Percentiles rank a stretch among this genome's conserved stretches.
Evolutionary conservation across 2,113 vertebrate genomes (phyloP).

Genomic region (Cervus canadensis): DNA sequence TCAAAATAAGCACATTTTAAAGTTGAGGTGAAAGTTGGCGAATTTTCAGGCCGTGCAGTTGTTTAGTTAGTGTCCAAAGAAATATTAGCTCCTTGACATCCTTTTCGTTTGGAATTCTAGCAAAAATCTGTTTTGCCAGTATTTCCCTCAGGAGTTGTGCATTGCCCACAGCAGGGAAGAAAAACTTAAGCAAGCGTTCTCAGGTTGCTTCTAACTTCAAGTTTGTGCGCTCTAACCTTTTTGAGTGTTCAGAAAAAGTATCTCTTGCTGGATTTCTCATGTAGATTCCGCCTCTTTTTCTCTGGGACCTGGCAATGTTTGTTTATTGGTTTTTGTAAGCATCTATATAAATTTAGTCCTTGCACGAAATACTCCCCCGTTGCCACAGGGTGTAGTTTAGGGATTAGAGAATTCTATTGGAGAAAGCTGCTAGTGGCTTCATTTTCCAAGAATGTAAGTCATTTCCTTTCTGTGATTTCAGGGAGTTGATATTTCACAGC

Average conservation of each 20-base stretch:
- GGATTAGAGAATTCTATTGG: constrained; percentile 73
- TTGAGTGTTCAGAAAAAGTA: neutral
- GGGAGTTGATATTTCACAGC: constrained; percentile 71
- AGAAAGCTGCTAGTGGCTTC: constrained; percentile 83
- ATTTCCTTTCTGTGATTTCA: constrained; percentile 85
- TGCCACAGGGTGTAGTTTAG: constrained; percentile 70
- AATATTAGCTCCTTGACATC: neutral
- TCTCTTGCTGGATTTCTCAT: constrained; percentile 5
- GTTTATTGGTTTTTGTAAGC: constrained; percentile 29
- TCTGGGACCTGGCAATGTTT: constrained; percentile 9
- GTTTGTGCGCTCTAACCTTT: neutral
- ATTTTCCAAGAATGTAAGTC: constrained; percentile 88
- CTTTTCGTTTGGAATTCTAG: neutral
- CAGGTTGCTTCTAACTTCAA: constrained; percentile 15
- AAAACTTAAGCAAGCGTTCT: constrained; percentile 34
- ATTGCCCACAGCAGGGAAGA: neutral
- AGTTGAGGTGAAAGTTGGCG: constrained; percentile 32
- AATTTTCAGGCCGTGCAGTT: neutral
- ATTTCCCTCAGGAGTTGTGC: constrained; percentile 9
- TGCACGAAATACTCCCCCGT: constrained; percentile 36
- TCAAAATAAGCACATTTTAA: constrained; percentile 53
- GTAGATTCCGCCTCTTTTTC: neutral
- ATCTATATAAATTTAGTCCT: constrained; percentile 56
- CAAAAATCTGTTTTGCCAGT: constrained; percentile 18
- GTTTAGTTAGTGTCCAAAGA: neutral